phyloP scores from a whole-genome alignment of 2,113 vertebrate species.

The Tetrax tetrax region DNA sequence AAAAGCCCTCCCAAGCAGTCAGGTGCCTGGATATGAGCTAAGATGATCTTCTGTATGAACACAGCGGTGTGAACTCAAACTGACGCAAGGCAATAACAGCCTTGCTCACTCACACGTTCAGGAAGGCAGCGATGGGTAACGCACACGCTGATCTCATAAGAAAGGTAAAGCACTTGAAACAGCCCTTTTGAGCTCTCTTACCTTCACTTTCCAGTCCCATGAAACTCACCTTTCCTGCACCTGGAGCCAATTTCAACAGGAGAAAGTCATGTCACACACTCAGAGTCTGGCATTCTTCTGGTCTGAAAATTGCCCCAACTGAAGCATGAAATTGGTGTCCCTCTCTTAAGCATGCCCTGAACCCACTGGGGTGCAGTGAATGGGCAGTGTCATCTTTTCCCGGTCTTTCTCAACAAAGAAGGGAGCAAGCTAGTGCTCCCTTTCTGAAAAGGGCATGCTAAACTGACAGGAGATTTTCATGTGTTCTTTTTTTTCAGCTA shows the following conservation, averaged over 20 bases:
- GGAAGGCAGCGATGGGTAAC: fast-evolving
- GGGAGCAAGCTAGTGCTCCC: neutral
- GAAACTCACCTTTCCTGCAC: neutral
- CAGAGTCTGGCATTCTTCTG: neutral
- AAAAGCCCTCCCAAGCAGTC: neutral
- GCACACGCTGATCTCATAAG: fast-evolving
- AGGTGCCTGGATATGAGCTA: neutral
- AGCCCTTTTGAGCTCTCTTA: neutral
- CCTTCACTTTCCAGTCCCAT: neutral
- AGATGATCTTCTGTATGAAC: neutral
- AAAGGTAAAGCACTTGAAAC: neutral
- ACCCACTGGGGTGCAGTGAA: neutral
- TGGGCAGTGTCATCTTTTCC: neutral
- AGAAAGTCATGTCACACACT: fast-evolving
- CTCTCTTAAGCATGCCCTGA: neutral
- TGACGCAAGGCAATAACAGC: neutral
- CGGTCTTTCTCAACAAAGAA: neutral
- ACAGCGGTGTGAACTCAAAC: neutral
- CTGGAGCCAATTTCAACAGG: neutral
- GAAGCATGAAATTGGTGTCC: neutral
- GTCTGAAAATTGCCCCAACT: neutral
- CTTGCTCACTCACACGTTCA: neutral
- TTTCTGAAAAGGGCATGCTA: neutral
- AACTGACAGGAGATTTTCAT: neutral
- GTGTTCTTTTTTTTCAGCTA: neutral